Evolutionary conservation across 2,113 vertebrate genomes (phyloP).

Genomic region (Pteruthius melanotis): DNA sequence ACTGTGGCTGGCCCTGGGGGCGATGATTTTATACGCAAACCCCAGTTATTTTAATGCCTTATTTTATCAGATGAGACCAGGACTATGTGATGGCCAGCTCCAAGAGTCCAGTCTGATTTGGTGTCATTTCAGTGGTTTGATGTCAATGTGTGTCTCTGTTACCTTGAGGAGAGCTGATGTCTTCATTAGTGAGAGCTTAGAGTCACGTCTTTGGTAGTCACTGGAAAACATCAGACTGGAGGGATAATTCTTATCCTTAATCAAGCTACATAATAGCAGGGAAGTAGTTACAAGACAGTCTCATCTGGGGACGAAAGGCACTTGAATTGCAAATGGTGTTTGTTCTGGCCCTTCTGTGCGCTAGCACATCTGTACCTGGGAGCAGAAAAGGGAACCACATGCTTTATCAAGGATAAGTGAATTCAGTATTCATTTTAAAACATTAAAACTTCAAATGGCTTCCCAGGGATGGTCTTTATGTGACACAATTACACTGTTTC

Average conservation of each 20-base stretch:
- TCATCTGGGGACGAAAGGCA: not conserved
- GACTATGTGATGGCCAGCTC: not conserved
- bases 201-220: not conserved
- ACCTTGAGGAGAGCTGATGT: not conserved
- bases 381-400: not conserved
- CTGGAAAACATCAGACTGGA: not conserved
- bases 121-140: not conserved
- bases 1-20: not conserved
- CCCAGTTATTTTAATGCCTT: not conserved
- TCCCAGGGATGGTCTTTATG: constrained; percentile 15
- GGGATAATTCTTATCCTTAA: not conserved
- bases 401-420: constrained; percentile 18
- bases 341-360: constrained; percentile 4
- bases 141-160: not conserved
- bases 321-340: constrained; percentile 53
- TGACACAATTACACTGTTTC: constrained; percentile 47
- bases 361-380: not conserved
- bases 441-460: constrained; percentile 2
- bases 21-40: not conserved
- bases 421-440: constrained; percentile 36
- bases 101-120: not conserved
- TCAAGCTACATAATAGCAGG: not conserved
- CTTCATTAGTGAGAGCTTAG: not conserved
- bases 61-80: not conserved
- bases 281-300: not conserved